Evolutionary conservation across 2,797 vertebrate species (phyloP), one percentile per base, ranked within the genome.

Genomic region (Oophaga sylvatica): DNA sequence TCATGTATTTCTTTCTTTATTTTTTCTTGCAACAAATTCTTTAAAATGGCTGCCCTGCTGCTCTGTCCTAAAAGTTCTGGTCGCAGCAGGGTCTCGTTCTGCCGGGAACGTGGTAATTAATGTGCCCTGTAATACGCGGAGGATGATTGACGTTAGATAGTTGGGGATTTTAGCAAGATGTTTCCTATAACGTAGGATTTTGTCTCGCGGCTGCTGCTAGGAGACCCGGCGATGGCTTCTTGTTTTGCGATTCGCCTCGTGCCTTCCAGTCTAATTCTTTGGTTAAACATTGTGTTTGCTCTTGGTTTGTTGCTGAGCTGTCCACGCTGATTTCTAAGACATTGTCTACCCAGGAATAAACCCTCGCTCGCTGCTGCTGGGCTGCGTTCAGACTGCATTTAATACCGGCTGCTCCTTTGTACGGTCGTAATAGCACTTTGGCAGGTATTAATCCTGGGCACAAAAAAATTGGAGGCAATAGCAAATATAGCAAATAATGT

Each of bases 281-380:
- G 29, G 31, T 79, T 83, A 86, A 83, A 83, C 83, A 82, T 83
- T 86, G 73, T 71, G 62, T 89, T 89, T 83, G 80, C 84, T 86
- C 80, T 67, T 89, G 35, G 78, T 77, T 59, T 86, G 84, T 82
- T 82, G 84, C 87, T 26, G 79, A 77, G 87, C 87, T 71, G 80
- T 82, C 48, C 4, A 10, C 20, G 11, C 57, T n/a, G 16, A 60
- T 22, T 71, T 73, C 62, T 79, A 70, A 35, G 71, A 83, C 26
- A 63, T 48, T 56, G 56, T 63, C 57, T 65, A 57, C n/a, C 22
- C 9, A 0, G 56, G n/a, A 57, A 73, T 9, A 57, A 31, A 7
- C 16, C 10, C 26, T 65, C 10, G 53, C 63, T 68, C 26, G 16
- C 57, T 1, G 17, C 29, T 7, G 26, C 77, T 15, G n/a, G 5